Evolutionary conservation across 2,888 invertebrate species (phyloP).

Genomic region (Macaria liturata): DNA sequence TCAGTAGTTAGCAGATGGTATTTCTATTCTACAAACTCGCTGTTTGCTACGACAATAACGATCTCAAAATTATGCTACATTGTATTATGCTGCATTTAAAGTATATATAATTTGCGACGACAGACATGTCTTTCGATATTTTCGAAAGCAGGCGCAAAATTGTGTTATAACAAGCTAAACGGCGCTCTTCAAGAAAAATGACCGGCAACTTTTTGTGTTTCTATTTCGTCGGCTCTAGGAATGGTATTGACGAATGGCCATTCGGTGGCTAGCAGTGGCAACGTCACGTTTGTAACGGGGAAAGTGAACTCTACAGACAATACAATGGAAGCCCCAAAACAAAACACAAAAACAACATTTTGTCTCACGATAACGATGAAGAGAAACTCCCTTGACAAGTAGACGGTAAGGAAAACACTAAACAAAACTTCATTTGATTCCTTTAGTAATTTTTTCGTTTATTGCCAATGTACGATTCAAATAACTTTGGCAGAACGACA

Average conservation of each 20-base stretch:
- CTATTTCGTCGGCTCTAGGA: constrained; percentile 29
- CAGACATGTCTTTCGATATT: constrained; percentile 17
- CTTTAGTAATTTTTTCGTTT: constrained; percentile 34
- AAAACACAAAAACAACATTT: constrained; percentile 53
- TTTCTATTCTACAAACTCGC: constrained; percentile 14
- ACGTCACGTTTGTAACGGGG: constrained; percentile 53
- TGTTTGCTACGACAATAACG: constrained; percentile 22
- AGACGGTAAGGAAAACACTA: constrained; percentile 37
- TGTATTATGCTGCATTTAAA: constrained; percentile 10
- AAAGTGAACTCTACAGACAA: constrained; percentile 65
- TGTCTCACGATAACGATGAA: constrained; percentile 39
- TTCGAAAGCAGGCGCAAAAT: constrained; percentile 32
- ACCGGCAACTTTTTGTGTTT: constrained; percentile 25
- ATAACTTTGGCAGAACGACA: constrained; percentile 19
- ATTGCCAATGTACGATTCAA: constrained; percentile 31
- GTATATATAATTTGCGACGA: constrained; percentile 16
- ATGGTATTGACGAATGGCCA: constrained; percentile 22
- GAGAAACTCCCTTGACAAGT: constrained; percentile 46
- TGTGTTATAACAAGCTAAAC: constrained; percentile 28
- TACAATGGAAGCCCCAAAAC: constrained; percentile 51
- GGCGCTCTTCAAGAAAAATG: constrained; percentile 28
- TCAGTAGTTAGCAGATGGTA: constrained; percentile 14
- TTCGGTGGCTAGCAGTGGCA: constrained; percentile 32
- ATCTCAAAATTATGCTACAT: constrained; percentile 2
- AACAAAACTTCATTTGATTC: constrained; percentile 34